Evolutionary conservation across 2,113 vertebrate genomes (phyloP).

Genomic region (Urocolius indicus): DNA sequence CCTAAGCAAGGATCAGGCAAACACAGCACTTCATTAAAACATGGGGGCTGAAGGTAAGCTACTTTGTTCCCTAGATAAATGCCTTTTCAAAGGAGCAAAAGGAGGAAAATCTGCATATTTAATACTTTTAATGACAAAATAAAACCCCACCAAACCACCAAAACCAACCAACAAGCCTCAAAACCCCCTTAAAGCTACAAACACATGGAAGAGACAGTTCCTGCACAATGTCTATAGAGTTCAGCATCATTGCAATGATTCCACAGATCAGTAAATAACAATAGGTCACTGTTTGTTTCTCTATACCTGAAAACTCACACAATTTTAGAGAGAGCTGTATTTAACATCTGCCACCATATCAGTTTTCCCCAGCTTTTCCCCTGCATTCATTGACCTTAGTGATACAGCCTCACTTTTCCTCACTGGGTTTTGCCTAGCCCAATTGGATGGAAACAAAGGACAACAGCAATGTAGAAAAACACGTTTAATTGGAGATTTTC

Average conservation of each 20-base stretch:
- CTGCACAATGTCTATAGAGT: neutral
- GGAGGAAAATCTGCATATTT: rapidly evolving
- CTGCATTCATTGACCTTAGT: neutral
- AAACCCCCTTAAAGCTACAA: neutral
- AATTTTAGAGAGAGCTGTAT: neutral
- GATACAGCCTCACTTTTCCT: neutral
- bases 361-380: neutral
- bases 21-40: neutral
- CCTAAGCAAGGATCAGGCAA: neutral
- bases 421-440: neutral
- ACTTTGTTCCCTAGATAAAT: neutral
- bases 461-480: neutral
- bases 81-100: neutral
- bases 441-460: neutral
- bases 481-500: neutral
- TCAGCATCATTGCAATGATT: neutral
- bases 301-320: neutral
- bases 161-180: neutral
- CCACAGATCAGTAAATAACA: neutral
- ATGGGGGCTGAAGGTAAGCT: neutral
- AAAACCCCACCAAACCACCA: neutral
- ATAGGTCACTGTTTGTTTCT: neutral
- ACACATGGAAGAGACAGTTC: neutral
- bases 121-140: neutral
- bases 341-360: neutral